Evolutionary conservation across 2,113 vertebrate species (phyloP).

Genomic region (Nannospalax galili): DNA sequence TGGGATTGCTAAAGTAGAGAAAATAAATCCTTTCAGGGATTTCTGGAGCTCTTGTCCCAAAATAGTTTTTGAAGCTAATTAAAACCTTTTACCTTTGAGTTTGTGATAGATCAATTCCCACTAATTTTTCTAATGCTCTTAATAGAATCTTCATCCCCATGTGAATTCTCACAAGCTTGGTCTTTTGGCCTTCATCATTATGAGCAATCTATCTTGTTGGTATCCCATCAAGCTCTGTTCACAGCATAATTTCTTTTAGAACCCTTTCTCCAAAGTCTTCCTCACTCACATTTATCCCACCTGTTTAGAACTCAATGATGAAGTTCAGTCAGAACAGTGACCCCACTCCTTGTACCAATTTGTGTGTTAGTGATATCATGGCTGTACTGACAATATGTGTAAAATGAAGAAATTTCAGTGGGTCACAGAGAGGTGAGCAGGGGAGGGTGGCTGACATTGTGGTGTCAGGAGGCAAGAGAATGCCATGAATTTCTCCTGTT

Average conservation of each 20-base stretch:
- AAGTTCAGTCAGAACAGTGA: not conserved
- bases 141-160: not conserved
- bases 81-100: not conserved
- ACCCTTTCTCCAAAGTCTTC: not conserved
- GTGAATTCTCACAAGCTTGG: not conserved
- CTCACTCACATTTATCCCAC: not conserved
- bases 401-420: not conserved
- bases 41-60: not conserved
- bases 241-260: not conserved
- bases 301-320: not conserved
- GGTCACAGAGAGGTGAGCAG: too few species aligned
- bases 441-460: too few species aligned
- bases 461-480: too few species aligned
- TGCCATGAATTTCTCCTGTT: not conserved
- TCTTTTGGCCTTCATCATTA: not conserved
- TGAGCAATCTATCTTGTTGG: not conserved
- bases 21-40: not conserved
- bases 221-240: not conserved
- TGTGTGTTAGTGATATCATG: not conserved
- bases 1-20: not conserved
- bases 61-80: not conserved
- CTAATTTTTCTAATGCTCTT: too few species aligned
- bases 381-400: not conserved
- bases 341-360: not conserved
- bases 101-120: too few species aligned